Evolutionary conservation across 2,888 invertebrate species (phyloP).

Genomic region (Lochmaea capreae): DNA sequence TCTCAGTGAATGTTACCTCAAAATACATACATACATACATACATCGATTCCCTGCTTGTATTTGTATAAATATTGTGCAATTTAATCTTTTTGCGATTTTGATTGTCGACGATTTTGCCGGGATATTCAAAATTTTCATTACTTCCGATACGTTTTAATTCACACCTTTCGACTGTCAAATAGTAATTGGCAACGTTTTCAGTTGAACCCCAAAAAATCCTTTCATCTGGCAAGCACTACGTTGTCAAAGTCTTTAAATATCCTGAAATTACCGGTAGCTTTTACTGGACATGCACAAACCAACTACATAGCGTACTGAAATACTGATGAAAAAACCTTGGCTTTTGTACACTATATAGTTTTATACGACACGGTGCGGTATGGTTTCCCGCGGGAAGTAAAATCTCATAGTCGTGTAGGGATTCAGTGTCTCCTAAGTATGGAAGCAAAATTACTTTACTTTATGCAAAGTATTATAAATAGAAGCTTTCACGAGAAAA

Average conservation of each 20-base stretch:
- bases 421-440: conserved; percentile 20
- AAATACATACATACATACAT: too few relatives aligned
- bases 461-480: conserved; percentile 18
- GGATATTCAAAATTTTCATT: too few relatives aligned
- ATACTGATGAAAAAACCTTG: conserved; percentile 8
- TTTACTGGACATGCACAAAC: conserved; percentile 5
- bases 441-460: conserved; percentile 24
- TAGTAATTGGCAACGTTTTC: too few relatives aligned
- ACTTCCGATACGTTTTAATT: too few relatives aligned
- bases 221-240: too few relatives aligned
- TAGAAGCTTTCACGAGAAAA: conserved; percentile 22
- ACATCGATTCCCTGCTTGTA: too few relatives aligned
- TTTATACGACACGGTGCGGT: conserved; percentile 17
- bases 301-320: neutral
- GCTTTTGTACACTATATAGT: conserved; percentile 16
- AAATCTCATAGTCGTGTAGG: conserved; percentile 12
- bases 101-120: too few relatives aligned
- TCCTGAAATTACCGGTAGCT: neutral
- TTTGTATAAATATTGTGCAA: too few relatives aligned
- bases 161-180: too few relatives aligned
- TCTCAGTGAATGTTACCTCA: too few relatives aligned
- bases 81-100: too few relatives aligned
- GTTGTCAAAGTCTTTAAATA: neutral
- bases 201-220: too few relatives aligned
- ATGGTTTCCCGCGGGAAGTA: conserved; percentile 20